A percentile compares a stretch with the other conserved stretches of the same genome.
Evolutionary conservation across 2,113 vertebrate species (phyloP).

Genomic region (Martes martes): DNA sequence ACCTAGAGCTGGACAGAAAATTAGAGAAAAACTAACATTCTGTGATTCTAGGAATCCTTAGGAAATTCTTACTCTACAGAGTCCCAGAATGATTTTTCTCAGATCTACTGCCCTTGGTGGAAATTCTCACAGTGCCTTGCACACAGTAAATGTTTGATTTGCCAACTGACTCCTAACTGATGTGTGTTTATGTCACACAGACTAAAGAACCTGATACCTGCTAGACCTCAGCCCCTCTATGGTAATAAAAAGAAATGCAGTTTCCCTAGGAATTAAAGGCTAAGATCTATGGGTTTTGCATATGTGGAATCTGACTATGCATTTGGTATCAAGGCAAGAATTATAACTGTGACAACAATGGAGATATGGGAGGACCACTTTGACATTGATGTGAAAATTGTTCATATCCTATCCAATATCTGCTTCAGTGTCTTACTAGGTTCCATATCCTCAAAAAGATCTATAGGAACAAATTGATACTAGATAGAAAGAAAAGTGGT

Average conservation of each 20-base stretch:
- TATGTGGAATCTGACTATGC: slow-evolving; percentile 32
- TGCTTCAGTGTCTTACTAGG: slow-evolving; percentile 46
- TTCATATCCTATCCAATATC: slow-evolving; percentile 30
- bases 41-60: slow-evolving; percentile 36
- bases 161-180: slow-evolving; percentile 4
- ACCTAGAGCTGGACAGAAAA: slow-evolving; percentile 34
- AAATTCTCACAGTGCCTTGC: slow-evolving; percentile 64
- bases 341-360: slow-evolving; percentile 39
- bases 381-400: slow-evolving; percentile 36
- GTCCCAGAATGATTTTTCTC: slow-evolving; percentile 41
- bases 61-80: slow-evolving; percentile 8
- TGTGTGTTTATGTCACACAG: slow-evolving; percentile 47
- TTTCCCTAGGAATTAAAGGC: slow-evolving; percentile 23
- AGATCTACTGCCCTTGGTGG: background rate
- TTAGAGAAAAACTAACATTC: slow-evolving; percentile 29
- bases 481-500: slow-evolving; percentile 40
- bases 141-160: slow-evolving; percentile 42
- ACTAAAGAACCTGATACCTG: slow-evolving; percentile 41
- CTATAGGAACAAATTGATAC: slow-evolving; percentile 18
- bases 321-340: slow-evolving; percentile 50
- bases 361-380: background rate
- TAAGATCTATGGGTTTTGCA: slow-evolving; percentile 18
- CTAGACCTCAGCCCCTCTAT: slow-evolving; percentile 10
- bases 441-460: slow-evolving; percentile 44
- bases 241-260: slow-evolving; percentile 42